Conservation (phyloP, 92 coral and sea anemone genomes). For the Chrysogorgia sp. region DNA sequence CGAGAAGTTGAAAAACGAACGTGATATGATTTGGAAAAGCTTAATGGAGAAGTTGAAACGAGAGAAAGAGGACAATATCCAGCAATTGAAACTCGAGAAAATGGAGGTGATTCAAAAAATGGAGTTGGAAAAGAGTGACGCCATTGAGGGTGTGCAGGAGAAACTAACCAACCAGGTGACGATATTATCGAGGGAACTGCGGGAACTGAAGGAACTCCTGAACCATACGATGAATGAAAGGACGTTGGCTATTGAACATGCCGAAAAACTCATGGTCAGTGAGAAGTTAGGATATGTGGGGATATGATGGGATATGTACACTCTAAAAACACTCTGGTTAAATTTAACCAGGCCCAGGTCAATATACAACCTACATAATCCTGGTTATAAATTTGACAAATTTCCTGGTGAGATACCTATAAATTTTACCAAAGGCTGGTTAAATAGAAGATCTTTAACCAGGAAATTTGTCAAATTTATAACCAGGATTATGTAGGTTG, state of each 20-base stretch:
- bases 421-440: too few species aligned
- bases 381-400: too few species aligned
- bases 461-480: too few species aligned
- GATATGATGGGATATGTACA: not conserved
- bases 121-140: conserved; percentile 44
- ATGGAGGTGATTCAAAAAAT: conserved; percentile 35
- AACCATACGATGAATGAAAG: conserved; percentile 44
- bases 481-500: too few species aligned
- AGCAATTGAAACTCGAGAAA: conserved; percentile 63
- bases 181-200: conserved; percentile 35
- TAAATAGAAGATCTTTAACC: too few species aligned
- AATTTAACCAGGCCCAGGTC: too few species aligned
- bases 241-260: conserved; percentile 37
- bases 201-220: conserved; percentile 38
- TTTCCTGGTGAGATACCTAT: too few species aligned
- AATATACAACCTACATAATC: too few species aligned
- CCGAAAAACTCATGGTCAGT: conserved; percentile 43
- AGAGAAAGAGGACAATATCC: conserved; percentile 74
- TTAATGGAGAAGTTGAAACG: conserved; percentile 68
- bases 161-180: conserved; percentile 44
- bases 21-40: conserved; percentile 70
- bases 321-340: too few species aligned
- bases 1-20: conserved; percentile 53
- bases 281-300: not conserved
- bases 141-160: conserved; percentile 27